Conservation (phyloP, 1,140 invertebrate species). For the Drosophila pruinosa region DNA sequence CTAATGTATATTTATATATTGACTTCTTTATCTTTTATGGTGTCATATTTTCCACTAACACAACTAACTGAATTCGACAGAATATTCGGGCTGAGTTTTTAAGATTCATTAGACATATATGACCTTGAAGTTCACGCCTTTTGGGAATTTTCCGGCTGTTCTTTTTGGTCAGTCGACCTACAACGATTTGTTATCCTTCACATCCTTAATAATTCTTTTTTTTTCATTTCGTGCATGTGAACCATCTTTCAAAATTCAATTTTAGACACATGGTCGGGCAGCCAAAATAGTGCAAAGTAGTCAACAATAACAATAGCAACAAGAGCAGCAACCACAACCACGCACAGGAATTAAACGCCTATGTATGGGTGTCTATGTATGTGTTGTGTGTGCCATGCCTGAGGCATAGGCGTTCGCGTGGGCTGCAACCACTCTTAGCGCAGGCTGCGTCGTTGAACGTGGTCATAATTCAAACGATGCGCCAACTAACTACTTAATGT, state of each 20-base stretch:
- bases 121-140: background rate
- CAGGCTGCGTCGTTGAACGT: conserved; percentile 67
- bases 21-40: too few relatives aligned
- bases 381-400: conserved; percentile 9
- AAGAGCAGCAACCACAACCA: background rate
- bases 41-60: too few relatives aligned
- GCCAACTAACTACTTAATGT: conserved; percentile 76
- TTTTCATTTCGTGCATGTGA: conserved; percentile 50
- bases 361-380: background rate
- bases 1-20: too few relatives aligned
- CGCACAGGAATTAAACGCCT: conserved; percentile 48
- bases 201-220: background rate
- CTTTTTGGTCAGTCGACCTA: conserved; percentile 41
- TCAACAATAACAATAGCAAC: conserved; percentile 39
- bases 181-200: conserved; percentile 27
- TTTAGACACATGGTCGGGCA: conserved; percentile 46
- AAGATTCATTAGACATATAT: background rate
- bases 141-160: background rate
- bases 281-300: conserved; percentile 63
- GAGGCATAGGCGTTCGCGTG: conserved; percentile 3
- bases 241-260: conserved; percentile 73
- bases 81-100: background rate
- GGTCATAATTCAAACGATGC: conserved; percentile 77
- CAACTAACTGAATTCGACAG: background rate
- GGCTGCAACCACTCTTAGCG: conserved; percentile 36